phyloP scores from a whole-genome alignment of 2,113 vertebrate species.

The Xiphorhynchus elegans region DNA sequence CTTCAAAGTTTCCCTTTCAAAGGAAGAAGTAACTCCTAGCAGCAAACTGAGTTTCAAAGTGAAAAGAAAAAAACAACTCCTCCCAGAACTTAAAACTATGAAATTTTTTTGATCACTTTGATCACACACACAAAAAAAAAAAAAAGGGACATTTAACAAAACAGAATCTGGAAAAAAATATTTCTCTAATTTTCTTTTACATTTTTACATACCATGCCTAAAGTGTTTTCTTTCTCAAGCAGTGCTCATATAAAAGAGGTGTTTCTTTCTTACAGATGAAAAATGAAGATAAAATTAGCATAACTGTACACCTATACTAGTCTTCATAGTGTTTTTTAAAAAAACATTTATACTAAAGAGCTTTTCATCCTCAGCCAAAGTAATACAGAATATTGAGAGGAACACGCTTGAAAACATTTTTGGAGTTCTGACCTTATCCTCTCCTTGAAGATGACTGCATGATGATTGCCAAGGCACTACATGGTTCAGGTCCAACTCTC shows the following conservation, averaged over 20 bases:
- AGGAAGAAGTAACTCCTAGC: background rate
- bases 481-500: background rate
- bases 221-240: background rate
- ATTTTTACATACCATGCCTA: background rate
- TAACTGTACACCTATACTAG: background rate
- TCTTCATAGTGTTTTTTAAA: background rate
- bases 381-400: background rate
- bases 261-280: background rate
- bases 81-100: background rate
- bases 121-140: background rate
- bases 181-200: background rate
- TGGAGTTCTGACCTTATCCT: background rate
- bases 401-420: background rate
- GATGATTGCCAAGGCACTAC: background rate
- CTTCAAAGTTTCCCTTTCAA: background rate
- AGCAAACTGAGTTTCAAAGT: background rate
- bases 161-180: fast-evolving
- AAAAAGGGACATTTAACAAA: background rate
- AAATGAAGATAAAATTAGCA: background rate
- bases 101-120: background rate
- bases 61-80: background rate
- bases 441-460: background rate
- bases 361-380: background rate
- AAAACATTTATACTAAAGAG: background rate
- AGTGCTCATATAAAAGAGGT: fast-evolving